phyloP scores from a whole-genome alignment of 2,797 vertebrate species.

The Taeniopygia guttata region DNA sequence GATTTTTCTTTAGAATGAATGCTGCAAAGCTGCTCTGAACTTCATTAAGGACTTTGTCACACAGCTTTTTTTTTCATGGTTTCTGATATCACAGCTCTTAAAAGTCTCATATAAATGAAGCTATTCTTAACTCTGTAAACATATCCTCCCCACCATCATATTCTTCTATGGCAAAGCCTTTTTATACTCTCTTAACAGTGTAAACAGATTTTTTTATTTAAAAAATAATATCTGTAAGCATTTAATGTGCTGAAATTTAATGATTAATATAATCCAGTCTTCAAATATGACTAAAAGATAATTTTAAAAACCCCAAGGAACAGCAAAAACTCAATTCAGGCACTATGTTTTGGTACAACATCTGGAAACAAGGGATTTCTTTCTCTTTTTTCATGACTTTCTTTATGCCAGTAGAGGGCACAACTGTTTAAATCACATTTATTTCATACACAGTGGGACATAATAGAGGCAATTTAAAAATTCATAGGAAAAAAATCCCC shows the following conservation, averaged over 20 bases:
- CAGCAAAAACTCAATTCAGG: background rate
- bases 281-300: background rate
- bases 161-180: background rate
- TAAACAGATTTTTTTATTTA: background rate
- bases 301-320: background rate
- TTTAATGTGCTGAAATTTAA: background rate
- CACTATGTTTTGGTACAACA: background rate
- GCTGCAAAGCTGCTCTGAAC: background rate
- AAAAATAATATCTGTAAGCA: background rate
- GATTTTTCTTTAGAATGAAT: background rate
- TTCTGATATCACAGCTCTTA: background rate
- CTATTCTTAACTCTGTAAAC: background rate
- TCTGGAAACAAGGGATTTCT: background rate
- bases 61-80: background rate
- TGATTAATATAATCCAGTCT: background rate
- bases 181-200: background rate
- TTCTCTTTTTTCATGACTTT: background rate
- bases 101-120: background rate
- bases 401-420: slow-evolving; percentile 75
- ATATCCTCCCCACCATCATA: background rate
- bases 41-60: background rate
- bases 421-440: slow-evolving; percentile 69
- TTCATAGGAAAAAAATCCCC: background rate
- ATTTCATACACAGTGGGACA: background rate
- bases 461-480: slow-evolving; percentile 29